Conservation (phyloP, 2,113 vertebrate species). For the Carettochelys insculpta region DNA sequence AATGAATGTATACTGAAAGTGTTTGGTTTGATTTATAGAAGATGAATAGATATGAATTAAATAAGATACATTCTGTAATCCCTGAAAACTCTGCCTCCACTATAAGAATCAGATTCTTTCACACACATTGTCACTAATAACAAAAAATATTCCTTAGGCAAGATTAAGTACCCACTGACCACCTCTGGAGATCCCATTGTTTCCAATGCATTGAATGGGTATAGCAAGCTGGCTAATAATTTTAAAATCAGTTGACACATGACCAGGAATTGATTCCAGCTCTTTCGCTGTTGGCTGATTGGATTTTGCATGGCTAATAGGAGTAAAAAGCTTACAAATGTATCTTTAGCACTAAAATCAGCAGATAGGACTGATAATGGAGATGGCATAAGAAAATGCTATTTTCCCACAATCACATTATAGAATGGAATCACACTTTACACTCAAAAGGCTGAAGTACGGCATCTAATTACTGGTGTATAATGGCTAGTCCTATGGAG, state of each 20-base stretch:
- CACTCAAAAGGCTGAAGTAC: background rate
- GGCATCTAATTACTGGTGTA: background rate
- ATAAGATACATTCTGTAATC: background rate
- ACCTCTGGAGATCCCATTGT: background rate
- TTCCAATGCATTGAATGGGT: background rate
- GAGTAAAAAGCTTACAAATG: background rate
- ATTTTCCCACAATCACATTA: background rate
- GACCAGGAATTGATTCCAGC: background rate
- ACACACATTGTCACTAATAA: conserved; percentile 9
- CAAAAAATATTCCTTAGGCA: conserved; percentile 14
- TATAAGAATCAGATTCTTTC: conserved; percentile 16
- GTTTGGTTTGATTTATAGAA: background rate
- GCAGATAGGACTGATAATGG: background rate
- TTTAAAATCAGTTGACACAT: background rate
- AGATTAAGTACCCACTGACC: conserved; percentile 8
- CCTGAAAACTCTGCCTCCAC: background rate
- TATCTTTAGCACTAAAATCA: background rate
- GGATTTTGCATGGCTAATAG: background rate
- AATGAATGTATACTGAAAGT: background rate
- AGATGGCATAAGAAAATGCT: background rate
- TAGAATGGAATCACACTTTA: background rate
- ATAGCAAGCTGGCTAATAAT: background rate
- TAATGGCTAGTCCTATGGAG: background rate
- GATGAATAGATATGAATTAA: conserved; percentile 24
- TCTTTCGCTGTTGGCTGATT: background rate